Base-by-base conservation (phyloP, 2,113 vertebrate genomes). In the Thamnophis sirtalis region DNA sequence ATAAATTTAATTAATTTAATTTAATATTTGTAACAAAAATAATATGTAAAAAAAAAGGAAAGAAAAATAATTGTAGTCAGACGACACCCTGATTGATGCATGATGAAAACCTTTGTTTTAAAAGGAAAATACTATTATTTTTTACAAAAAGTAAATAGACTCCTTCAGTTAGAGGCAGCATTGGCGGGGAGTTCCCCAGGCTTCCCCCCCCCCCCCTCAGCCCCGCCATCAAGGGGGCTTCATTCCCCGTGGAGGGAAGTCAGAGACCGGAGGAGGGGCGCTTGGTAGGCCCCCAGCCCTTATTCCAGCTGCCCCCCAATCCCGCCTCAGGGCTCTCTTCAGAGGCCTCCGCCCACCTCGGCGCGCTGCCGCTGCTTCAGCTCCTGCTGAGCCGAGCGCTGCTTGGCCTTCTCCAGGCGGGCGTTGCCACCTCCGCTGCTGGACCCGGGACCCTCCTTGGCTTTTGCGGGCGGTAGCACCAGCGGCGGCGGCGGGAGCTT, bases 321-420 rank as follows among this genome's bases (percentile, higher is more conserved):
- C 5, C 49, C 49, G 11, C 43, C 49, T 26, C 68, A 38, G n/a
- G 68, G 68, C 2, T 55, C 86, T 1, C 26, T n/a, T 54, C 28
- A 49, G 49, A 50, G 26, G 28, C 49, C 50, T 15, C 86, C 51
- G 38, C 55, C 10, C 53, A 1, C 98, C 98, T 99, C 98, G 0
- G 98, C 98, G 94, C 99, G 97, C 94, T 99, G 99, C 89, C 98
- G 96, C 93, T 99, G 98, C 95, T 99, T 99, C 91, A 98, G 98
- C 96, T 99, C 98, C 89, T 99, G 98, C 95, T 99, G 98, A 0
- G 98, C 98, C 17, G 98, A 98, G 80, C 98, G 98, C 96, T 99
- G 99, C 93, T 98, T 98, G 84, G 97, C 97, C 95, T 98, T 93
- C 97, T 99, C 99, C 88, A 98, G 98, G 93, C 99, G 97, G 68